Percentiles rank a stretch among this genome's conserved stretches.
Evolutionary conservation across 2,888 invertebrate species (phyloP).

Genomic region (Patella depressa): DNA sequence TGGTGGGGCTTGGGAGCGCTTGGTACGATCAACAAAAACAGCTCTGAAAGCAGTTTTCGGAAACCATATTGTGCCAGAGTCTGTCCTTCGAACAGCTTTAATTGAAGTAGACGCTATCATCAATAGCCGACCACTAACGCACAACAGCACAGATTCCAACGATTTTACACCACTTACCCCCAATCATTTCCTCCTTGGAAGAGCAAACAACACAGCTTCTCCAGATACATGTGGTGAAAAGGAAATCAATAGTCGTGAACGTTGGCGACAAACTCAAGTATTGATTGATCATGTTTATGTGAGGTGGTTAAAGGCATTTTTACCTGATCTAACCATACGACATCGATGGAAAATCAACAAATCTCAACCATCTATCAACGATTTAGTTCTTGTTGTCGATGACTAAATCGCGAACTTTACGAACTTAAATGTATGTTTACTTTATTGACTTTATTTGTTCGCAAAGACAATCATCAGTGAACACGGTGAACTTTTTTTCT

Average conservation of each 20-base stretch:
- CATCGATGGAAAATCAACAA: neutral
- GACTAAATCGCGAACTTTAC: neutral
- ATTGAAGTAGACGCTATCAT: conserved; percentile 24
- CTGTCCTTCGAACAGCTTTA: conserved; percentile 13
- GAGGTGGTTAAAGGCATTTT: neutral
- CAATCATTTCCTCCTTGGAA: conserved; percentile 23
- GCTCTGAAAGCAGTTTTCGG: conserved; percentile 11
- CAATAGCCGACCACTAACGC: conserved; percentile 26
- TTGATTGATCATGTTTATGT: neutral
- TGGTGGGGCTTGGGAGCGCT: conserved; percentile 66
- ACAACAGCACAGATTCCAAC: conserved; percentile 18
- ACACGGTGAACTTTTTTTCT: no score
- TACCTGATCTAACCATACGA: neutral
- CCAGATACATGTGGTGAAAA: neutral
- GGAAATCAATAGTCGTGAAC: conserved; percentile 13
- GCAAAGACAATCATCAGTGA: no score
- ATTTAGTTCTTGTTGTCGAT: neutral
- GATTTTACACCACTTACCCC: conserved; percentile 26
- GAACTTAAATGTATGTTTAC: no score
- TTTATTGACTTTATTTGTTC: no score
- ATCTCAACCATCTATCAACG: neutral
- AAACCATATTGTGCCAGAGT: conserved; percentile 1
- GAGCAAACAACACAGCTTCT: neutral
- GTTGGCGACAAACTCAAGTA: conserved; percentile 20
- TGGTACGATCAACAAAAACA: conserved; percentile 61